phyloP scores from a whole-genome alignment of 2,797 vertebrate genomes.

The Anisognathus igniventris region DNA sequence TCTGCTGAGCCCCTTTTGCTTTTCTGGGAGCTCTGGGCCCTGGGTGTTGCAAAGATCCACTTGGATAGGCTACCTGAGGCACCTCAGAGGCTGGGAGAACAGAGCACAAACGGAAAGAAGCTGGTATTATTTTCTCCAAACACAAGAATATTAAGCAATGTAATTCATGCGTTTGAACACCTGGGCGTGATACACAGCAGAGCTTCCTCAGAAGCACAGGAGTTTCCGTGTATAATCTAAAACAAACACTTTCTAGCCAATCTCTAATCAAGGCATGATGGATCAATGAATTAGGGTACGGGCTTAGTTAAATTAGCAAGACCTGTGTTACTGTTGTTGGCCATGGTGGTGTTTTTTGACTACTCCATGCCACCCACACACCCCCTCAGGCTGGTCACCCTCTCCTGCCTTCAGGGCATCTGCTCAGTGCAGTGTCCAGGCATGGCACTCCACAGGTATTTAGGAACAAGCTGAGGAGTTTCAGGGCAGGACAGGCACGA shows the following conservation, averaged over 20 bases:
- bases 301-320: background rate
- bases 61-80: background rate
- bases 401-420: background rate
- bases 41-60: background rate
- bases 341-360: background rate
- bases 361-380: background rate
- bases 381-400: background rate
- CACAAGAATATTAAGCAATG: background rate
- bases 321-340: background rate
- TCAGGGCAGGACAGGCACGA: rapidly evolving
- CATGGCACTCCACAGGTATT: background rate
- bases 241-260: conserved; percentile 2
- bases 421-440: background rate
- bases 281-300: background rate
- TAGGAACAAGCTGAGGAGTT: background rate
- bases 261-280: background rate
- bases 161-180: conserved; percentile 9
- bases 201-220: background rate
- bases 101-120: background rate
- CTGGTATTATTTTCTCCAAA: background rate
- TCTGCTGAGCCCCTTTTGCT: rapidly evolving
- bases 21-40: background rate
- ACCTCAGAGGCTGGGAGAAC: background rate
- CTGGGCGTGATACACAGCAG: background rate
- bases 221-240: background rate